Evolutionary conservation across 2,113 vertebrate species (phyloP), one percentile per base, ranked within the genome.

Genomic region (Tenebrosternarchus preto): DNA sequence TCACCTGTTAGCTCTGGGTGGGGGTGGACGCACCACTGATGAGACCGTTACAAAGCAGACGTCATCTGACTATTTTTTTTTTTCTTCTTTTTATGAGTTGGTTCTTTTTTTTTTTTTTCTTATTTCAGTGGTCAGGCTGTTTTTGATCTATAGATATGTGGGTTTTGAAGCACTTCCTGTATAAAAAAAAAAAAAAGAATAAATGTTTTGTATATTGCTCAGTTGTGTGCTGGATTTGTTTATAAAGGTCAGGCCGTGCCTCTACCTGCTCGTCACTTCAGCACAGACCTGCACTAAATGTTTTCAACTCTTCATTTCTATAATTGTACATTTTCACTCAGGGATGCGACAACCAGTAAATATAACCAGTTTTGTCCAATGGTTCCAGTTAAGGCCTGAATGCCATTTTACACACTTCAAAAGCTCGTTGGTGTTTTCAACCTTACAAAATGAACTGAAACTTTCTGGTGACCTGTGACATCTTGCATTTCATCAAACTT

Each of bases 131-230:
- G 50, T 84, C 82, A 67, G 31, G 19, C 20, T 89, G 86, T 85
- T 88, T 79, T 87, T 75, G 63, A 78, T 73, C 33, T 63, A 80
- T 70, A 31, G 80, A 83, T 82, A 24, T 80, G 56, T 80, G 71
- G 85, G 83, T 90, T 92, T 91, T 88, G 84, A 89, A 90, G 87
- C 88, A 87, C 90, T 92, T 93, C 86, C 88, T 89, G 86, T 64
- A 82, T 82, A 88, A 81, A 86, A 90, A 83, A 15, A 46, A 50
- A 11, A 85, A 90, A 84, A 67, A 84, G 19, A 59, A 59, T 79
- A 86, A 83, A 78, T 80, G 29, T 80, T 92, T 94, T 94, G 89
- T 94, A 93, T 88, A 85, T 92, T 91, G 85, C 81, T 88, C 82
- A 69, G 85, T 73, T 83, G 81, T 69, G 56, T 78, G 57, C 72